Conservation (phyloP, 1,140 invertebrate genomes). For the Orchestia grillus region DNA sequence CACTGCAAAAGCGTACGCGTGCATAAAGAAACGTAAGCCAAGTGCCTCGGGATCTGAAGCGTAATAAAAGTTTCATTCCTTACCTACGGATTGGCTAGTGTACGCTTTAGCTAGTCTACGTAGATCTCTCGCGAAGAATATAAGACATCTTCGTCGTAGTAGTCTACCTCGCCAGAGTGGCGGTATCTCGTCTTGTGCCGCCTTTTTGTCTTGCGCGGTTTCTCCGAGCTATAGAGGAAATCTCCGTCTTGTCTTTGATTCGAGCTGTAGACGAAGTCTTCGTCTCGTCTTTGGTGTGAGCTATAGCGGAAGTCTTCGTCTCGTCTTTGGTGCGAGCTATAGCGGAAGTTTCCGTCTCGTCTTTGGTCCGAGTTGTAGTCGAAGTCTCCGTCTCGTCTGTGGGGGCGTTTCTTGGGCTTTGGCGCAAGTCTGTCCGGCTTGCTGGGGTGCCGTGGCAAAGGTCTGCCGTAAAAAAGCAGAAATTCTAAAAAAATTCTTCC, state of each 20-base stretch:
- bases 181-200: background rate
- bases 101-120: background rate
- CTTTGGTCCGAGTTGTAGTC: too few species aligned
- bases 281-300: too few species aligned
- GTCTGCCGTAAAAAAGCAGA: background rate
- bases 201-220: background rate
- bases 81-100: too few species aligned
- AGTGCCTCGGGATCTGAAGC: too few species aligned
- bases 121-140: background rate
- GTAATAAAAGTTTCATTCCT: too few species aligned
- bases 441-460: background rate
- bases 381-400: background rate
- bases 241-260: background rate
- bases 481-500: background rate
- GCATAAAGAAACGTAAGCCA: too few species aligned
- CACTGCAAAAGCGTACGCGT: too few species aligned
- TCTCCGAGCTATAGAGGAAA: background rate
- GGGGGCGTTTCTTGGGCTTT: background rate
- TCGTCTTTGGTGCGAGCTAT: too few species aligned
- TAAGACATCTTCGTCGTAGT: background rate
- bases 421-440: background rate
- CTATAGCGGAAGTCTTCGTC: too few species aligned
- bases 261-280: too few species aligned
- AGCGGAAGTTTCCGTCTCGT: too few species aligned
- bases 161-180: background rate